Base-by-base conservation (phyloP, 2,888 invertebrate genomes). In the Pandemis cinnamomeana region DNA sequence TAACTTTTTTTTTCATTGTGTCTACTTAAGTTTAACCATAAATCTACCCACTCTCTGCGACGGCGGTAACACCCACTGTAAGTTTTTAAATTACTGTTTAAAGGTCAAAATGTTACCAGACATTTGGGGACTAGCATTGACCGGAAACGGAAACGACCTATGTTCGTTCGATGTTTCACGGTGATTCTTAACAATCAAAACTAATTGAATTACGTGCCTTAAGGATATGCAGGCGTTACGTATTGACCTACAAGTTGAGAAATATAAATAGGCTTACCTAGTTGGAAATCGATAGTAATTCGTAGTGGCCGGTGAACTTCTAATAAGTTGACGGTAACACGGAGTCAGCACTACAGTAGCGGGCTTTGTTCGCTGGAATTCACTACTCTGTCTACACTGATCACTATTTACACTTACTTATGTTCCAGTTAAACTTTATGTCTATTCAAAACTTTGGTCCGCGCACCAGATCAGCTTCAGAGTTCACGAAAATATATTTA, bases 391-490 rank as follows among this genome's bases (percentile, higher is more conserved):
- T 84, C 78, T 85, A 88, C 89, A 89, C 88, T 81, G 80, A 78
- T 79, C 89, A 89, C 63, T 72, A 55, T 68, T 53, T 68, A 63
- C 74, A 71, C 66, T 66, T 61, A 67, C 36, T 44, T 71, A 67
- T 48, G 64, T 64, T 58, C 80, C 78, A 79, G 78, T 78, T 78
- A 79, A 78, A 77, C 73, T 78, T 69, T 73, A 76, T 77, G 77
- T 77, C 77, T 76, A 81, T 80, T 79, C 78, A 76, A 81, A 83
- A 85, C 75, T 82, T 90, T 91, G 89, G 89, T 88, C 91, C 90
- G 74, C 84, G 72, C 83, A 86, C 84, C 82, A 83, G 79, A 76
- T 79, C 70, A 60, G 76, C 75, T 78, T 79, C 77, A 74, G 46
- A 71, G 62, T 60, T 77, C 76, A 62, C 71, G 76, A 80, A 79